Evolutionary conservation across 2,113 vertebrate species (phyloP).

Genomic region (Carollia perspicillata): DNA sequence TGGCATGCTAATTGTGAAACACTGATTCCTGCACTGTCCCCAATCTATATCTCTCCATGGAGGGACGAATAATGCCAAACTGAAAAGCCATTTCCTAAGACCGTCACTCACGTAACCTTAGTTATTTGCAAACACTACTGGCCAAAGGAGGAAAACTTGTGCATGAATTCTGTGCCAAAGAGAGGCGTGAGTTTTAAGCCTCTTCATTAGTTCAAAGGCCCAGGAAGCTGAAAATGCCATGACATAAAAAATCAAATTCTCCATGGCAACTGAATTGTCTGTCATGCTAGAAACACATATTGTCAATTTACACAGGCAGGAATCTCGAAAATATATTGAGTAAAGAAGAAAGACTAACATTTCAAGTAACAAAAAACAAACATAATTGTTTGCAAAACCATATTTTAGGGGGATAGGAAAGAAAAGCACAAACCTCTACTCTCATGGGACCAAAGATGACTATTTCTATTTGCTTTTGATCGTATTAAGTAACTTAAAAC

Average conservation of each 20-base stretch:
- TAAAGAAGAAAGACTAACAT: background rate
- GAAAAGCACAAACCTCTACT: background rate
- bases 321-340: conserved; percentile 3
- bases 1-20: background rate
- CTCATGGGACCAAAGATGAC: background rate
- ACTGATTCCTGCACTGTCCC: background rate
- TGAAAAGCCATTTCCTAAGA: background rate
- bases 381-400: background rate
- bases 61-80: background rate
- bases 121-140: background rate
- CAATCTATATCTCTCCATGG: background rate
- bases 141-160: background rate
- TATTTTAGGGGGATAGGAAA: background rate
- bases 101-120: background rate
- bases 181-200: background rate
- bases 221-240: background rate
- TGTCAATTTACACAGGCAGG: conserved; percentile 38
- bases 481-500: conserved; percentile 40
- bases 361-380: conserved; percentile 4
- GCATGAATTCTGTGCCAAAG: background rate
- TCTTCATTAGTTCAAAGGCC: background rate
- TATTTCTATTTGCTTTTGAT: conserved; percentile 52
- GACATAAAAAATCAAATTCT: conserved; percentile 45
- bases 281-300: conserved; percentile 42
- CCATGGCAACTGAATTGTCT: conserved; percentile 73